phyloP scores from a whole-genome alignment of 2,797 vertebrate genomes.

The Megaceryle alcyon region DNA sequence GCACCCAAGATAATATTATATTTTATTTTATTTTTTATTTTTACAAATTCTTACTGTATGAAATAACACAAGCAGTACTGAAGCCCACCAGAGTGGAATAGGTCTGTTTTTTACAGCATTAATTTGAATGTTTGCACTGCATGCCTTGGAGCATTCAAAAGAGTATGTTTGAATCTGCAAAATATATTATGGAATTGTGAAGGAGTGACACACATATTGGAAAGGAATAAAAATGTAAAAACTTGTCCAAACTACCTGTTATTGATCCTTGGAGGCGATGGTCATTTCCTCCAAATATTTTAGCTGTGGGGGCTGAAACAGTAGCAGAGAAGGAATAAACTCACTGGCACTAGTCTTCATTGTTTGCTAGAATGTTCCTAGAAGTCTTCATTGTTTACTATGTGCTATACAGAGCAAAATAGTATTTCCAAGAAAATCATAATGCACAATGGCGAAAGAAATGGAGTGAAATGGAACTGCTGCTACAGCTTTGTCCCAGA shows the following conservation, averaged over 20 bases:
- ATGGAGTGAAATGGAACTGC: background rate
- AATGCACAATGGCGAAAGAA: accelerated
- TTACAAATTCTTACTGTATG: background rate
- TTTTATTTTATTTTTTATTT: background rate
- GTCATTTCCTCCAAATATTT: background rate
- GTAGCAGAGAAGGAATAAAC: background rate
- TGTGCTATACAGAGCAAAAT: background rate
- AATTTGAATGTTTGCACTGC: background rate
- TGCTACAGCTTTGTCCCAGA: background rate
- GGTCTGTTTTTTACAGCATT: background rate
- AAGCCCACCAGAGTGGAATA: accelerated
- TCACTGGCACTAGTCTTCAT: background rate
- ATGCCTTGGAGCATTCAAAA: background rate
- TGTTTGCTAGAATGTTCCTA: background rate
- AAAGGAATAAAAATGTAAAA: background rate
- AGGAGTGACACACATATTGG: background rate
- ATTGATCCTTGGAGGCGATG: background rate
- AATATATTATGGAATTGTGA: background rate
- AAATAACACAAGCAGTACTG: background rate
- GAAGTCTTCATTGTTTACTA: background rate
- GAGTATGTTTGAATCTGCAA: background rate
- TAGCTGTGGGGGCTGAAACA: background rate
- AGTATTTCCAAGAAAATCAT: background rate
- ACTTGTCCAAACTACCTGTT: background rate
- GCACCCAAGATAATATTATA: accelerated